Conservation (phyloP, 2,888 invertebrate genomes). For the Molanna angustata region DNA sequence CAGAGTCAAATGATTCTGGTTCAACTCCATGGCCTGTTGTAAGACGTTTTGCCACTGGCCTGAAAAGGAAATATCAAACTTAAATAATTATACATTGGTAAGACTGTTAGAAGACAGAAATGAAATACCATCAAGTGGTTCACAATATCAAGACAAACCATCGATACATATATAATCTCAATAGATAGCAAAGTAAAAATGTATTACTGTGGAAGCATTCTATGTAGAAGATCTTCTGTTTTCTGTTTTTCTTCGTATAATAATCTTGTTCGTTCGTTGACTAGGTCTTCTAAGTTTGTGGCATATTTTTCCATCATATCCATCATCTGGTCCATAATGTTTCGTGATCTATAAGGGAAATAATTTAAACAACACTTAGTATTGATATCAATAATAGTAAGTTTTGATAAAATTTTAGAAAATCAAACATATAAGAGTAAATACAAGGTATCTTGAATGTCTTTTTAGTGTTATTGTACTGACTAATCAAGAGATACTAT, state of each 20-base stretch:
- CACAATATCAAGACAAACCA: too few relatives aligned
- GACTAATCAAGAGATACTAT: too few relatives aligned
- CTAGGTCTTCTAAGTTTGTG: slow-evolving; percentile 91
- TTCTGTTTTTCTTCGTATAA: slow-evolving; percentile 90
- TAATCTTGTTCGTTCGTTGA: slow-evolving; percentile 85
- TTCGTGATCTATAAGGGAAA: slow-evolving; percentile 67
- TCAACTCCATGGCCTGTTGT: slow-evolving; percentile 87
- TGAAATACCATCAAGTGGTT: too few relatives aligned
- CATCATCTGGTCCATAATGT: slow-evolving; percentile 98
- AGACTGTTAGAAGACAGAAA: too few relatives aligned
- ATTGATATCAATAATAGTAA: too few relatives aligned
- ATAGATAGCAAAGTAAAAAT: slow-evolving; percentile 1
- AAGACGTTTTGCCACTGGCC: slow-evolving; percentile 83
- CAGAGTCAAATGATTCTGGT: slow-evolving; percentile 89
- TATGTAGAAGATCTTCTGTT: slow-evolving; percentile 86
- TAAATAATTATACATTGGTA: too few relatives aligned
- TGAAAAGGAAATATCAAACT: slow-evolving; percentile 45
- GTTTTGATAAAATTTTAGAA: too few relatives aligned
- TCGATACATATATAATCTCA: too few relatives aligned
- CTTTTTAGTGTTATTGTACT: too few relatives aligned
- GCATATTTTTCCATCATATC: slow-evolving; percentile 97
- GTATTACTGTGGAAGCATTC: slow-evolving; percentile 86
- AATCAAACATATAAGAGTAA: too few relatives aligned
- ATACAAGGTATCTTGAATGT: too few relatives aligned
- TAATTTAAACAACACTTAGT: too few relatives aligned